phyloP scores from a whole-genome alignment of 1,140 invertebrate genomes.

The Polypedilum pembai region DNA sequence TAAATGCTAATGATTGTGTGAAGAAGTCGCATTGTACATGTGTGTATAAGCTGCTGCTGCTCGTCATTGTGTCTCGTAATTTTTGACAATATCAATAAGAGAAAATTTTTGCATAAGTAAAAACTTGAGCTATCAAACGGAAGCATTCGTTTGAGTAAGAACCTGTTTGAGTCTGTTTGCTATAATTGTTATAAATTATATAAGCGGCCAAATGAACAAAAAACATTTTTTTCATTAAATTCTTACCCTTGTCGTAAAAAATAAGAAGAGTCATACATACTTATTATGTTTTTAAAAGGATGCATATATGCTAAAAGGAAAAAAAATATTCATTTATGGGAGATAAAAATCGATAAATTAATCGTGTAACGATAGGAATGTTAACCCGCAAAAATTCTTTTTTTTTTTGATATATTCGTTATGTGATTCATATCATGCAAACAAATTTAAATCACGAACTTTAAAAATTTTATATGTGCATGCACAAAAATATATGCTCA shows the following conservation, averaged over 20 bases:
- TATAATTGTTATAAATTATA: conserved; percentile 20
- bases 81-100: not conserved
- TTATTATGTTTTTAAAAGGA: too few relatives aligned
- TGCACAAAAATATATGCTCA: not conserved
- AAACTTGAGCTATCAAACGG: not conserved
- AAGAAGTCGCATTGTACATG: not conserved
- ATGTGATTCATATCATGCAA: not conserved
- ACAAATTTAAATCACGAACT: conserved; percentile 12
- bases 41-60: not conserved
- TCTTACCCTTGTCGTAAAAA: too few relatives aligned
- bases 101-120: not conserved
- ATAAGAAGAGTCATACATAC: too few relatives aligned
- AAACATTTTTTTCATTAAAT: too few relatives aligned
- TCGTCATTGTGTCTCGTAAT: not conserved
- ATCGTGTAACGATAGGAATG: conserved; percentile 10
- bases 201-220: not conserved
- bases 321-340: too few relatives aligned
- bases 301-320: too few relatives aligned
- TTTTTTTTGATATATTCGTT: not conserved
- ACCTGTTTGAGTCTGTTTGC: not conserved
- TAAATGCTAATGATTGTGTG: conserved; percentile 18
- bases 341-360: conserved; percentile 14
- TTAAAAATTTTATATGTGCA: not conserved
- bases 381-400: not conserved
- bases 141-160: not conserved